These are phyloP conservation scores for Drosophila pseudoananassae DNA, from an alignment of 1,140 invertebrate genomes.

Conservation along the genomic window DNA sequence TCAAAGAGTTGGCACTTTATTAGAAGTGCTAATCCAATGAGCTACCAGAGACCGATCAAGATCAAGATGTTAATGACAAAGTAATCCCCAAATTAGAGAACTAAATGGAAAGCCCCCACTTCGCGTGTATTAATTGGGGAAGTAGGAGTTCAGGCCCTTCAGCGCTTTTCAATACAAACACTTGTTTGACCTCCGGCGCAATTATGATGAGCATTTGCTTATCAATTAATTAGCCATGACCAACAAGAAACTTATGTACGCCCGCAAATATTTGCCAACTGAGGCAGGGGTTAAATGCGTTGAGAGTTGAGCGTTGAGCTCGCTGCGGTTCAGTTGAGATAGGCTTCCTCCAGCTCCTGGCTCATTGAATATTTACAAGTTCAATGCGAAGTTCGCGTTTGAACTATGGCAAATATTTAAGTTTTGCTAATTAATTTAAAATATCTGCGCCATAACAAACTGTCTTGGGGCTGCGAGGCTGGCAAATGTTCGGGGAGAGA, in stretches of 20 bases:
- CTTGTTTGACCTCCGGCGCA: constrained; percentile 31
- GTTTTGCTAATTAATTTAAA: constrained; percentile 77
- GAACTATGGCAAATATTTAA: constrained; percentile 77
- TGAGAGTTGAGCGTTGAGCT: constrained; percentile 5
- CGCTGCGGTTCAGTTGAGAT: constrained; percentile 32
- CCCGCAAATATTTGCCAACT: constrained; percentile 64
- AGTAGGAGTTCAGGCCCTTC: constrained; percentile 1
- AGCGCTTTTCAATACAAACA: constrained; percentile 21
- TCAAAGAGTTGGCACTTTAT: constrained; percentile 17
- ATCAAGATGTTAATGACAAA: constrained; percentile 1
- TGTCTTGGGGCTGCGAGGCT: constrained; percentile 4
- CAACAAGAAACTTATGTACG: constrained; percentile 68
- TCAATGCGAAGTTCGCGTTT: constrained; percentile 74
- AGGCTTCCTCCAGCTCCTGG: constrained; percentile 27
- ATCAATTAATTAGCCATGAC: constrained; percentile 79
- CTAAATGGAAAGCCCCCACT: background rate
- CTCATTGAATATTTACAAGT: constrained; percentile 70
- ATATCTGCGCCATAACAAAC: constrained; percentile 49
- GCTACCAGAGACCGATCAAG: constrained; percentile 7
- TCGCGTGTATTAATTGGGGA: background rate
- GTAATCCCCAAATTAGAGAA: background rate
- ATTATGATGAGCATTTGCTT: constrained; percentile 71
- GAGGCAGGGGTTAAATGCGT: constrained; percentile 22
- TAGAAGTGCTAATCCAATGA: constrained; percentile 37
- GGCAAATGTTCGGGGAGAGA: background rate